Percentiles rank a stretch among this genome's conserved stretches.
Evolutionary conservation across 1,140 invertebrate species (phyloP).

Genomic region (Bombus picipes): DNA sequence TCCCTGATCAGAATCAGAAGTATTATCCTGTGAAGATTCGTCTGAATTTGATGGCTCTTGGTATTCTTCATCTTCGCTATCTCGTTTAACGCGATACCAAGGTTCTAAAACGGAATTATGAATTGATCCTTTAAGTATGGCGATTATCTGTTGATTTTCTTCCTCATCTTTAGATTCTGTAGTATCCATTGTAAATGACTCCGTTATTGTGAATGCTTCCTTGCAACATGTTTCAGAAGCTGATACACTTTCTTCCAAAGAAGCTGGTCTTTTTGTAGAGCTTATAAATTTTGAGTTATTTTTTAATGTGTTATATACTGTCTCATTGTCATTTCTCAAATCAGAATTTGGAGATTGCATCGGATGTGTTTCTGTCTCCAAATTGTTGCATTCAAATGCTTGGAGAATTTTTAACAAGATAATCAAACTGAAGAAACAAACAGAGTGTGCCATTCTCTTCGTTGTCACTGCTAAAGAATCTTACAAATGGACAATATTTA

Average conservation of each 20-base stretch:
- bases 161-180: not conserved
- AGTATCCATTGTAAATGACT: not conserved
- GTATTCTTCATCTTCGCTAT: not conserved
- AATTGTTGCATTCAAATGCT: not conserved
- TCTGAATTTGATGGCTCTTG: not conserved
- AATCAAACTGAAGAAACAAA: slow-evolving; percentile 1
- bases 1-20: not conserved
- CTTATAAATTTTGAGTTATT: not conserved
- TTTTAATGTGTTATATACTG: too few species aligned
- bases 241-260: not conserved
- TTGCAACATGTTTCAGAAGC: not conserved
- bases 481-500: not conserved
- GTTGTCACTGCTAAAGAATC: not conserved
- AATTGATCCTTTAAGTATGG: not conserved
- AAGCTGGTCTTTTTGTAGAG: not conserved
- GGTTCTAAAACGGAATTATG: not conserved
- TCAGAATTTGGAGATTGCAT: not conserved
- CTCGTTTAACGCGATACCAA: not conserved
- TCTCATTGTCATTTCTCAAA: not conserved
- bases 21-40: not conserved
- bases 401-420: not conserved
- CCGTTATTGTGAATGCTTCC: not conserved
- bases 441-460: slow-evolving; percentile 14
- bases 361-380: too few species aligned
- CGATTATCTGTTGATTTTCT: not conserved